Percentiles rank a stretch among this genome's conserved stretches.
Evolutionary conservation across 2,113 vertebrate species (phyloP).

Genomic region (Perccottus glenii): DNA sequence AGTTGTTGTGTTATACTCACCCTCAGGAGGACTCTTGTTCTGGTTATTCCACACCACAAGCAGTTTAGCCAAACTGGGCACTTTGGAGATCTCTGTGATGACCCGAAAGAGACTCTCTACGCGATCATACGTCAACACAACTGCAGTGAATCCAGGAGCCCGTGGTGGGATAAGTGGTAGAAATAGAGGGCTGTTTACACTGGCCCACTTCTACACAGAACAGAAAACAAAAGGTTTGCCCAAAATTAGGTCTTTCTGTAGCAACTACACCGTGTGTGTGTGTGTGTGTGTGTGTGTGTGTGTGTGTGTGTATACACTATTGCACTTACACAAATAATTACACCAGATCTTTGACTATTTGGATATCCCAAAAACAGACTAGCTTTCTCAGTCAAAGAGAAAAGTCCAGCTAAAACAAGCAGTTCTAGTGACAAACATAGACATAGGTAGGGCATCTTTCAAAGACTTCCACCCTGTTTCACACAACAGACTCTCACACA

Average conservation of each 20-base stretch:
- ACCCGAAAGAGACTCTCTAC: constrained; percentile 97
- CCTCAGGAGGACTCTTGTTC: constrained; percentile 97
- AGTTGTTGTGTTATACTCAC: constrained; percentile 72
- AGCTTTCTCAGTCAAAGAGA: too few relatives aligned
- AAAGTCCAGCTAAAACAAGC: too few relatives aligned
- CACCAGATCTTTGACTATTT: too few relatives aligned
- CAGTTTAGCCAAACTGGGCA: constrained; percentile 95
- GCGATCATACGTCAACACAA: constrained; percentile 95
- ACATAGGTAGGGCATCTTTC: neutral
- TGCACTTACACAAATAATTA: too few relatives aligned
- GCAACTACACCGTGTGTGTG: too few relatives aligned
- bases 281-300: too few relatives aligned
- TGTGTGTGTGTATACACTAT: too few relatives aligned
- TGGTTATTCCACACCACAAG: constrained; percentile 99
- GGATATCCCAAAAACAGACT: too few relatives aligned
- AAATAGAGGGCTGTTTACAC: constrained; percentile 96
- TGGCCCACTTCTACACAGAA: constrained; percentile 88
- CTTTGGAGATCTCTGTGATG: constrained; percentile 97
- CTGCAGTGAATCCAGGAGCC: constrained; percentile 94
- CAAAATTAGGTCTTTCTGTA: neutral
- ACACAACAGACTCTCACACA: constrained; percentile 16
- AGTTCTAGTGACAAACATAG: too few relatives aligned
- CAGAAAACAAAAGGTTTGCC: constrained; percentile 20
- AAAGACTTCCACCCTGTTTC: constrained; percentile 43
- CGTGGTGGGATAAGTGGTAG: constrained; percentile 94